Conservation (phyloP, 2,888 invertebrate species). For the Oligia latruncula region DNA sequence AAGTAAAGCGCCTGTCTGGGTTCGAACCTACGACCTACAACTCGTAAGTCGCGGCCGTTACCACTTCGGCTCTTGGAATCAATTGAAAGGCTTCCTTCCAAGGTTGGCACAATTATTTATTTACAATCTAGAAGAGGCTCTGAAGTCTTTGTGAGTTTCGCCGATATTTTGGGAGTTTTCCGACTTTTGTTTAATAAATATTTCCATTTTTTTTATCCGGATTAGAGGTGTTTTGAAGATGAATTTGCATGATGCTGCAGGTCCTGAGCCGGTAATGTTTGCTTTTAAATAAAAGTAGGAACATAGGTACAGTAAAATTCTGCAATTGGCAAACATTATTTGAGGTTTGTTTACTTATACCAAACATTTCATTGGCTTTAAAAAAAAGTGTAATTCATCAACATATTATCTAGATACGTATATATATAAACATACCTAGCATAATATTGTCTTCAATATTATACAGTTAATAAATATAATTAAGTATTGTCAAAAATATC, state of each 20-base stretch:
- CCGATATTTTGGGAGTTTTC: slow-evolving; percentile 29
- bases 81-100: slow-evolving; percentile 37
- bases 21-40: too few species aligned
- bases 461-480: background rate
- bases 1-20: too few species aligned
- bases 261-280: background rate
- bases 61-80: slow-evolving; percentile 32
- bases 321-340: background rate
- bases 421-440: too few species aligned
- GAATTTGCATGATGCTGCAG: background rate
- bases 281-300: background rate
- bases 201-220: slow-evolving; percentile 22
- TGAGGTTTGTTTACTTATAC: background rate
- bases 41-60: too few species aligned
- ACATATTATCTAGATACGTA: background rate
- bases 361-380: background rate
- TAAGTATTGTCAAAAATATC: background rate
- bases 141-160: slow-evolving; percentile 26
- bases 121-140: slow-evolving; percentile 29
- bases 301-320: background rate
- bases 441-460: background rate
- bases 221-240: slow-evolving; percentile 10
- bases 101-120: slow-evolving; percentile 45
- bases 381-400: background rate
- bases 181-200: slow-evolving; percentile 19